Percentiles rank a stretch among this genome's conserved stretches.
phyloP scores from a whole-genome alignment of 2,888 invertebrate species.

The Acrobasis suavella region DNA sequence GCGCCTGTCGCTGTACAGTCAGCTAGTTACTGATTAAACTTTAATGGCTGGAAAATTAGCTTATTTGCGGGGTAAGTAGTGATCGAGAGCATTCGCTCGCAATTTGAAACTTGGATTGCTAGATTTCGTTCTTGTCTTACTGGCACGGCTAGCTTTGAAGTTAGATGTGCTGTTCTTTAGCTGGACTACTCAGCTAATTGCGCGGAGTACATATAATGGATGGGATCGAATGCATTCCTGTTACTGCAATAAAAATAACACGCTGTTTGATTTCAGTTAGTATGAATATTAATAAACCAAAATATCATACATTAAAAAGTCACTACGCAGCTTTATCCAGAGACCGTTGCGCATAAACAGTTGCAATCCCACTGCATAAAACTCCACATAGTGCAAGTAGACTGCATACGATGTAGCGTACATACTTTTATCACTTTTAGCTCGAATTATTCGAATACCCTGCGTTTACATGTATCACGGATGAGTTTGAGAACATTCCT shows the following conservation, averaged over 20 bases:
- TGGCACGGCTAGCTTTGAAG: too few relatives aligned
- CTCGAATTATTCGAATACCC: neutral
- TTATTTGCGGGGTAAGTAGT: neutral
- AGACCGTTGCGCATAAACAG: neutral
- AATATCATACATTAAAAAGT: neutral
- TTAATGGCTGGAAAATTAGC: constrained; percentile 15
- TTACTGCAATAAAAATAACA: too few relatives aligned
- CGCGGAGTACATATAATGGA: too few relatives aligned
- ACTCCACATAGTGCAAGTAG: neutral
- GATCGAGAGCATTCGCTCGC: neutral
- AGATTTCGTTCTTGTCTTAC: too few relatives aligned
- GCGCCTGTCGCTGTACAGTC: neutral
- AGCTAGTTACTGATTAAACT: constrained; percentile 12
- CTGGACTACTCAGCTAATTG: too few relatives aligned
- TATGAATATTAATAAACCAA: too few relatives aligned
- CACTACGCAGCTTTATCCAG: neutral
- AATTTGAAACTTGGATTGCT: too few relatives aligned
- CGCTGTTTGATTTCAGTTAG: too few relatives aligned
- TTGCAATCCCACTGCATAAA: neutral
- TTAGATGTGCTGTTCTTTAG: too few relatives aligned
- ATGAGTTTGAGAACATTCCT: neutral
- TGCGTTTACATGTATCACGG: neutral
- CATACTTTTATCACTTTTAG: too few relatives aligned
- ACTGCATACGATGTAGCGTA: neutral
- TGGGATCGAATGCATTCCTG: too few relatives aligned